Percentiles rank a stretch among this genome's conserved stretches.
These are phyloP conservation scores for Harpegnathos saltator DNA, from an alignment of 1,140 invertebrate genomes.

Conservation along the genomic window DNA sequence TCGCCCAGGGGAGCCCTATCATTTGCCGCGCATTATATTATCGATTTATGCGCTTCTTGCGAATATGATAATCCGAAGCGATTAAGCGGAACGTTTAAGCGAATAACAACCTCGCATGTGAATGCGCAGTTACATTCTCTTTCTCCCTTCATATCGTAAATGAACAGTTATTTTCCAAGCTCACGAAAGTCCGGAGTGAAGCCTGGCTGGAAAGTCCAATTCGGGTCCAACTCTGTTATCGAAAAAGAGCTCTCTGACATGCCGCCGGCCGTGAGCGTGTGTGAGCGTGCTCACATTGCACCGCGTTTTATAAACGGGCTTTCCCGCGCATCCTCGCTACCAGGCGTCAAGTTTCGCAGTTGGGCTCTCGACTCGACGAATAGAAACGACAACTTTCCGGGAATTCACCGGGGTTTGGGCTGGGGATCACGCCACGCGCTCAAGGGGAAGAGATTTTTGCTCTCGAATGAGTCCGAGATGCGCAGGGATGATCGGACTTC, in stretches of 20 bases:
- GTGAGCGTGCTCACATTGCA: neutral
- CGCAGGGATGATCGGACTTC: neutral
- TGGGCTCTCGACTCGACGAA: conserved; percentile 16
- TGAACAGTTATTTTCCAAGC: too few relatives aligned
- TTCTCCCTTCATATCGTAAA: too few relatives aligned
- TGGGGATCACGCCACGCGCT: neutral
- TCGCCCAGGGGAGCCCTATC: too few relatives aligned
- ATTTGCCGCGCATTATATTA: too few relatives aligned
- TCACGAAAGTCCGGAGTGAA: neutral
- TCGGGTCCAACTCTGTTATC: neutral
- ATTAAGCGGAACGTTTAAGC: too few relatives aligned
- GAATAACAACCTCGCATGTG: too few relatives aligned
- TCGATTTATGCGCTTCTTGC: too few relatives aligned
- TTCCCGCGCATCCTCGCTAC: neutral
- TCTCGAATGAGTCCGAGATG: neutral
- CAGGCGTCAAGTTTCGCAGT: neutral
- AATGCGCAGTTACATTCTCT: too few relatives aligned
- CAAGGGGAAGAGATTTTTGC: neutral
- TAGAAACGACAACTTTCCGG: conserved; percentile 25
- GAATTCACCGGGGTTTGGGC: neutral
- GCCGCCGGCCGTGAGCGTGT: too few relatives aligned
- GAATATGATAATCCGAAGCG: too few relatives aligned
- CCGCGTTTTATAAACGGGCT: conserved; percentile 28
- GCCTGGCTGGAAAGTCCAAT: too few relatives aligned
- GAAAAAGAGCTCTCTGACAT: neutral